Percentiles rank a stretch among this genome's conserved stretches.
phyloP scores from a whole-genome alignment of 37 sponge, comb jelly and placozoan species.

The Theonella swinhoei region DNA sequence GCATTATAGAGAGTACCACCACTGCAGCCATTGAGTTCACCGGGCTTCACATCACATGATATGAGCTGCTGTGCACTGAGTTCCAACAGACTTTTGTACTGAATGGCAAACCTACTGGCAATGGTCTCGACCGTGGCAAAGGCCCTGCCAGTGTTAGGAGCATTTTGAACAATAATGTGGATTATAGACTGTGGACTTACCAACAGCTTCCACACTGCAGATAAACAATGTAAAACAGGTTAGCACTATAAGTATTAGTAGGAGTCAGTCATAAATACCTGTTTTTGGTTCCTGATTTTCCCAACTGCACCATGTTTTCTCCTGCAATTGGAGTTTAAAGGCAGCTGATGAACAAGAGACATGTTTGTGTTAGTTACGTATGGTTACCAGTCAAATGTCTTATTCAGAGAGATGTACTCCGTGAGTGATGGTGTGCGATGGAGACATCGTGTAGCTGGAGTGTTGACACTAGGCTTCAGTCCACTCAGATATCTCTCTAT shows the following conservation, averaged over 20 bases:
- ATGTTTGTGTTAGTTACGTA: too few relatives aligned
- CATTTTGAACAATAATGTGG: not conserved
- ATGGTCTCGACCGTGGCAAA: constrained; percentile 85
- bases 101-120: constrained; percentile 67
- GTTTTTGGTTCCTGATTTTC: constrained; percentile 50
- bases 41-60: constrained; percentile 63
- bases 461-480: not conserved
- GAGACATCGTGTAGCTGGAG: not conserved
- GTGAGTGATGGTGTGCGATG: not conserved
- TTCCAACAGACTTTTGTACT: not conserved
- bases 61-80: constrained; percentile 85
- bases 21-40: constrained; percentile 56
- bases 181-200: constrained; percentile 30
- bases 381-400: constrained; percentile 39
- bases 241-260: not conserved
- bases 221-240: not conserved
- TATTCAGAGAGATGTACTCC: not conserved
- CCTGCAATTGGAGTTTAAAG: constrained; percentile 4
- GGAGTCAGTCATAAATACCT: not conserved
- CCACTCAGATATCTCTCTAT: not conserved
- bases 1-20: constrained; percentile 59
- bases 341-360: not conserved
- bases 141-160: constrained; percentile 54
- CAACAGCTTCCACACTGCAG: constrained; percentile 85
- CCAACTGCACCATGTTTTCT: constrained; percentile 41